phyloP scores from a whole-genome alignment of 2,797 vertebrate genomes.

The Gymnopithys bicolor region DNA sequence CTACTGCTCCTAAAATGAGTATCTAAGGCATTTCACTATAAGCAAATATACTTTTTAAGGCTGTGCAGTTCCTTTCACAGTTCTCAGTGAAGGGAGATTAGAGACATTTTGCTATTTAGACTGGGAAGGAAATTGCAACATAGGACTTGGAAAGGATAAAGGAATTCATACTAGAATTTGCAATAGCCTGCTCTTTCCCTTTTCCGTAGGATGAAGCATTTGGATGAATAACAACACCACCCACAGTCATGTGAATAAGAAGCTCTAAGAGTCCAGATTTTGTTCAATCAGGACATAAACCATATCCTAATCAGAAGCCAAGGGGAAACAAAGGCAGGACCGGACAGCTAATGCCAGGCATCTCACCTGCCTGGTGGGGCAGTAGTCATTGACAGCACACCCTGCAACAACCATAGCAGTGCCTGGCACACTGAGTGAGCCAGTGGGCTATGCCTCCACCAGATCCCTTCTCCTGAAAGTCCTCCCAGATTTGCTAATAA shows the following conservation, averaged over 20 bases:
- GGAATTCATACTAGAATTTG: not conserved
- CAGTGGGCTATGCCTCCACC: not conserved
- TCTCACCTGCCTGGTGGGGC: not conserved
- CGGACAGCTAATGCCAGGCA: not conserved
- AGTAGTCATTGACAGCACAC: not conserved
- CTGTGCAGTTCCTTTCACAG: not conserved
- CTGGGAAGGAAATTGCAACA: conserved; percentile 41
- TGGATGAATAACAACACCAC: not conserved
- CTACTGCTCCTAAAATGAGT: not conserved
- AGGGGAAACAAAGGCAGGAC: not conserved
- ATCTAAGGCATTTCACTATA: not conserved
- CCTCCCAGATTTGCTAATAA: not conserved
- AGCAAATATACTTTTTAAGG: not conserved
- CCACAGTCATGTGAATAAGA: not conserved
- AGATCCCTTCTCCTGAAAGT: not conserved
- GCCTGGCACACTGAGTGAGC: not conserved
- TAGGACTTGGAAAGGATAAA: not conserved
- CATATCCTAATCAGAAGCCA: not conserved
- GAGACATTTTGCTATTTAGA: not conserved
- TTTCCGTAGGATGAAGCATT: not conserved
- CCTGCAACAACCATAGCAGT: not conserved
- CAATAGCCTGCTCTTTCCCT: not conserved
- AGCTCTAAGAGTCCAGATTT: not conserved
- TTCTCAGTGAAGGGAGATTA: not conserved
- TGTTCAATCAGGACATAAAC: not conserved